These are phyloP conservation scores for Lytechinus pictus DNA, from an alignment of 35 echinoderm and acorn worm species.

Conservation along the genomic window DNA sequence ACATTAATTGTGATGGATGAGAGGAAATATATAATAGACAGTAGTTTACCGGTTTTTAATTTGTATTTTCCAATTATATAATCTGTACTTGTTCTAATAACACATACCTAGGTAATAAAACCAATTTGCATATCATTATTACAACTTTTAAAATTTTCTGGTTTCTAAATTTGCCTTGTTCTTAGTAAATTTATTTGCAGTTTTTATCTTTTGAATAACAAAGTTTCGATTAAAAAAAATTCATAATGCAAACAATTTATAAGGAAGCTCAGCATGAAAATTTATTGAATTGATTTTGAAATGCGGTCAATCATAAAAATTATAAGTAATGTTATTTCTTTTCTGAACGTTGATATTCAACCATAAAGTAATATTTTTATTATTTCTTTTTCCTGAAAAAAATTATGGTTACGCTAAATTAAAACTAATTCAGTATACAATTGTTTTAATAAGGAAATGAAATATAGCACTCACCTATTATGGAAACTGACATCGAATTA, in stretches of 20 bases:
- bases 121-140: not conserved
- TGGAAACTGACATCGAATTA: too few relatives aligned
- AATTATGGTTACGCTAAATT: not conserved
- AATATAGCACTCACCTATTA: too few relatives aligned
- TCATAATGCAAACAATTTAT: not conserved
- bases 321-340: too few relatives aligned
- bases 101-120: not conserved
- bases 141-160: too few relatives aligned
- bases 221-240: not conserved
- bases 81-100: not conserved
- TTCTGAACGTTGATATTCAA: not conserved
- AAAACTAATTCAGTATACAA: not conserved
- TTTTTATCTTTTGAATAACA: too few relatives aligned
- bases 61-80: not conserved
- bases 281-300: not conserved
- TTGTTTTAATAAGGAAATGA: not conserved
- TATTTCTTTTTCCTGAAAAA: not conserved
- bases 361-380: not conserved
- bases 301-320: too few relatives aligned
- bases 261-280: not conserved
- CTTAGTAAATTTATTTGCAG: too few relatives aligned
- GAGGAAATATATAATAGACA: not conserved
- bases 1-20: constrained; percentile 32
- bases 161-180: too few relatives aligned
- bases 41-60: not conserved